Base-by-base conservation (phyloP, 2,888 invertebrate species). In the Ophioninae sp. region DNA sequence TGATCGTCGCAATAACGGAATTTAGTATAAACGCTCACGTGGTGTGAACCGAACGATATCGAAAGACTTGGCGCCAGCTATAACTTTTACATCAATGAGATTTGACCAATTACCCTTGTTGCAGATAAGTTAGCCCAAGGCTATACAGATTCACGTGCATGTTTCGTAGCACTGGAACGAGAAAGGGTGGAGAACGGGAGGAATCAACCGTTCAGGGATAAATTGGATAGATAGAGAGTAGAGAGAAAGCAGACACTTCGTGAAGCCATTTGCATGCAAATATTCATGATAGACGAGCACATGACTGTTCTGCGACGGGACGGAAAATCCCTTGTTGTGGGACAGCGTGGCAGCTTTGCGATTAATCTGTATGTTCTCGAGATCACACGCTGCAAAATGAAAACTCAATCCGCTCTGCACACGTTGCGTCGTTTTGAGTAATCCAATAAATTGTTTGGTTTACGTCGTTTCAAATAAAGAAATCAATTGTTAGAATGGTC, bases 181-280 rank as follows among this genome's bases (percentile, higher is more conserved):
- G 57, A 21, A 1, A 8, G 30, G 30, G 6, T 7, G 8, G 44
- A 6, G 41, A 67, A 41, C 20, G 20, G n/a, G 57, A 59, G 44
- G 23, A 30, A 13, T 56, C 17, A n/a, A 23, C 70, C 7, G 37
- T 50, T 61, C 61, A 61, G 64, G 30, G 56, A 76, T 68, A 57
- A 75, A 69, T 65, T 44, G 59, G 23, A 37, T 64, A 59, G 68
- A 69, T 30, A 62, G 70, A 57, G 64, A 70, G 44, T 7, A 39
- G 21, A 41, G 77, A 69, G 70, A 72, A 64, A 61, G 39, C 67
- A 20, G 57, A 56, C 59, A 37, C 74, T 64, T 77, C 44, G 80
- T 77, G 64, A 73, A 77, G 57, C 83, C 70, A 85, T 85, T 85
- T 85, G 69, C 81, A 85, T 85, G 83, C 79, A 85, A 85, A 85